Percentiles rank a stretch among this genome's conserved stretches.
Evolutionary conservation across 92 coral and sea anemone species (phyloP).

Genomic region (Hydrozoanthus gracilis): DNA sequence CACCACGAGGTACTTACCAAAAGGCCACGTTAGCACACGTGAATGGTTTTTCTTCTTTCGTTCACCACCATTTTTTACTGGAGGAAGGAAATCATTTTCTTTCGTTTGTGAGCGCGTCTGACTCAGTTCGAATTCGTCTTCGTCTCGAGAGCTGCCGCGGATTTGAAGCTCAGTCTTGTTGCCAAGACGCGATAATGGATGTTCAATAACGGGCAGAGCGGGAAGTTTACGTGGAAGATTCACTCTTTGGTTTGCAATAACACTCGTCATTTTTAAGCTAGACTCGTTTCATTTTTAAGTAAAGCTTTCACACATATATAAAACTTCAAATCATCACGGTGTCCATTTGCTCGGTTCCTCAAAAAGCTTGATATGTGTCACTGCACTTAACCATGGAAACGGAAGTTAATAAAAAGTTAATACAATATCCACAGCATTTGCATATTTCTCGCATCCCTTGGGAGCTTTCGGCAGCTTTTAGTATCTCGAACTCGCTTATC

Average conservation of each 20-base stretch:
- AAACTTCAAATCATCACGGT: neutral
- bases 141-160: constrained; percentile 71
- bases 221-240: constrained; percentile 42
- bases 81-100: neutral
- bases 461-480: no score
- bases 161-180: constrained; percentile 67
- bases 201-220: constrained; percentile 76
- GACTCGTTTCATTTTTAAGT: neutral
- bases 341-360: neutral
- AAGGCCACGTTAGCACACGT: constrained; percentile 28
- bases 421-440: neutral
- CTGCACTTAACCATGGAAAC: constrained; percentile 41
- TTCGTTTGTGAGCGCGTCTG: neutral
- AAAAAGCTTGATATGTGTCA: constrained; percentile 38
- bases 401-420: neutral
- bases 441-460: neutral
- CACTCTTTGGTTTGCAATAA: constrained; percentile 17
- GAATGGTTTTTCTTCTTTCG: constrained; percentile 21
- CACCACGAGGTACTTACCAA: constrained; percentile 14
- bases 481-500: no score
- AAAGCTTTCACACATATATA: neutral
- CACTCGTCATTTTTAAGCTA: constrained; percentile 22
- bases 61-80: constrained; percentile 6
- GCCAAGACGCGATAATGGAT: constrained; percentile 66
- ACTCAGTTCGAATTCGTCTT: neutral